These are phyloP conservation scores for Podiceps cristatus DNA, from an alignment of 2,113 vertebrate genomes.

Conservation along the genomic window DNA sequence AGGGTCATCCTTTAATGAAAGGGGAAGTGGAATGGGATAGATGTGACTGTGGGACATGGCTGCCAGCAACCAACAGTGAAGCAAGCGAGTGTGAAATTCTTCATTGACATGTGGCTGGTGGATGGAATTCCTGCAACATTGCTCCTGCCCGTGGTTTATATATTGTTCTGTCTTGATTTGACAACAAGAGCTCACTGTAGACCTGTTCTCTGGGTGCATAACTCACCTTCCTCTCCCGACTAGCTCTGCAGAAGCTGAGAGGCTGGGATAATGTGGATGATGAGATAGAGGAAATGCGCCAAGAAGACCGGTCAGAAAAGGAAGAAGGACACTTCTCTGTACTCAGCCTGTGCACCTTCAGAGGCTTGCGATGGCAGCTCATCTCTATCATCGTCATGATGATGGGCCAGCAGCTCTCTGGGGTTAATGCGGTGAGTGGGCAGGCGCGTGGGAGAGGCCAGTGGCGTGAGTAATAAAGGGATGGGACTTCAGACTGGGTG, in stretches of 20 bases:
- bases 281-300: slow-evolving; percentile 86
- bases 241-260: slow-evolving; percentile 84
- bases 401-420: slow-evolving; percentile 93
- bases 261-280: slow-evolving; percentile 80
- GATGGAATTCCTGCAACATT: not conserved
- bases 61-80: not conserved
- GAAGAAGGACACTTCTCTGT: slow-evolving; percentile 83
- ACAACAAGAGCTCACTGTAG: not conserved
- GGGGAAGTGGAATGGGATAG: not conserved
- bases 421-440: slow-evolving; percentile 85
- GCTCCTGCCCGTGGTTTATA: not conserved
- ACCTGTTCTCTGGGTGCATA: not conserved
- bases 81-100: fast-evolving
- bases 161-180: fast-evolving
- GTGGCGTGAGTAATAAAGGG: not conserved
- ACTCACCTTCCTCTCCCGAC: not conserved
- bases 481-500: not conserved
- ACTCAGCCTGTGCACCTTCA: slow-evolving; percentile 79
- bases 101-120: fast-evolving
- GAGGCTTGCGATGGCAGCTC: slow-evolving; percentile 90
- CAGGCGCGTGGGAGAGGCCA: not conserved
- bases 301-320: slow-evolving; percentile 84
- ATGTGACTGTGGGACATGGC: not conserved
- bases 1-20: fast-evolving
- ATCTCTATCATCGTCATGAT: slow-evolving; percentile 86